Percentiles rank a stretch among this genome's conserved stretches.
These are phyloP conservation scores for Neodon shergylaensis DNA, from an alignment of 2,113 vertebrate genomes.

Conservation along the genomic window DNA sequence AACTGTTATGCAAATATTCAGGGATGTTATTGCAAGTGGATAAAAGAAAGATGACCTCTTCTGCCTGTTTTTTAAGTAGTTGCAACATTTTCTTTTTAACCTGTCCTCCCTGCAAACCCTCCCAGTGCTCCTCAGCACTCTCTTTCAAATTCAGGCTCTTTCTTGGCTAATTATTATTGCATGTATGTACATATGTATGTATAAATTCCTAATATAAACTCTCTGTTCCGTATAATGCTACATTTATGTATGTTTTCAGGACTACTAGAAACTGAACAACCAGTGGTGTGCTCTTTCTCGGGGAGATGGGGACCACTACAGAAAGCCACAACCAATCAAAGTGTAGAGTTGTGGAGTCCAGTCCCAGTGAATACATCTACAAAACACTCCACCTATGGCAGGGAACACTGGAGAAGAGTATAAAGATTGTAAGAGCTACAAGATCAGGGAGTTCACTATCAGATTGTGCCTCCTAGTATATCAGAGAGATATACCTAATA, in stretches of 20 bases:
- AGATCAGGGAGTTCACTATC: not conserved
- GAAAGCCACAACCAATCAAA: not conserved
- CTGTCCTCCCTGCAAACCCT: not conserved
- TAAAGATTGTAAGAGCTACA: not conserved
- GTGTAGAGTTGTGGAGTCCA: not conserved
- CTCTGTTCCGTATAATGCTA: not conserved
- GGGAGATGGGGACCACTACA: not conserved
- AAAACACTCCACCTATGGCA: not conserved
- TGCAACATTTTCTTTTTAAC: not conserved
- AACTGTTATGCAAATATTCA: not conserved
- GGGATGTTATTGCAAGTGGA: not conserved
- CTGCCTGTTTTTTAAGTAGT: not conserved
- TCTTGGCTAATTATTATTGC: not conserved
- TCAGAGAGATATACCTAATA: not conserved
- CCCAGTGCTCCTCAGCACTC: not conserved
- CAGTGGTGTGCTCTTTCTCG: not conserved
- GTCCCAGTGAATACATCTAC: not conserved
- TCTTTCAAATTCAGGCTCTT: not conserved
- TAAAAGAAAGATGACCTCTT: not conserved
- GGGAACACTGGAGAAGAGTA: not conserved
- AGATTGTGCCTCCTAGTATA: not conserved
- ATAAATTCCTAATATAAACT: not conserved
- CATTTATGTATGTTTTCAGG: not conserved
- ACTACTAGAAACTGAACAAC: not conserved
- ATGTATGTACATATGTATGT: not conserved